Conservation (phyloP, 2,797 vertebrate species). For the Tamandua tetradactyla region DNA sequence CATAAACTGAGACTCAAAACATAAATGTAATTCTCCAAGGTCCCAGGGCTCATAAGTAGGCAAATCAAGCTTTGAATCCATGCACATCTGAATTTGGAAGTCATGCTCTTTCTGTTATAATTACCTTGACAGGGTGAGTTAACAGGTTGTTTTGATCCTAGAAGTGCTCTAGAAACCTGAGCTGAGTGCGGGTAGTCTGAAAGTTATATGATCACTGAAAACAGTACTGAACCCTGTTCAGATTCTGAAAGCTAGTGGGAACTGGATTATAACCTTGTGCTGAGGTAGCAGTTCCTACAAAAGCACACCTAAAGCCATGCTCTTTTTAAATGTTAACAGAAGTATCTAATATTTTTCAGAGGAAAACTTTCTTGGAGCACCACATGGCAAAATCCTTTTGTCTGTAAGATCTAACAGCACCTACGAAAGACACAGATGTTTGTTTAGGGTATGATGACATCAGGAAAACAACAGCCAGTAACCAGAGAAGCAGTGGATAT, state of each 20-base stretch:
- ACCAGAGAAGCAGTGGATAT: neutral
- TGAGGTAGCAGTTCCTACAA: neutral
- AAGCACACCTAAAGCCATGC: rapidly evolving
- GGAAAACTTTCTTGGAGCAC: neutral
- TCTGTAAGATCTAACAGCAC: neutral
- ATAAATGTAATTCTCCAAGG: neutral
- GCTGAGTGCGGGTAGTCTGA: neutral
- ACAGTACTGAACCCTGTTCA: neutral
- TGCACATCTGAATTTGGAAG: neutral
- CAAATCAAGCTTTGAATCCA: neutral
- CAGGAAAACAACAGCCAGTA: neutral
- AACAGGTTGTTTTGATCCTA: neutral
- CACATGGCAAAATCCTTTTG: neutral
- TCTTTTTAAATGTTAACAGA: neutral
- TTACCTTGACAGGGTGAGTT: neutral
- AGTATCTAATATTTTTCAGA: neutral
- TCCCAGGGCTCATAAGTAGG: neutral
- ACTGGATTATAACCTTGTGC: neutral
- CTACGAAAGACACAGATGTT: neutral
- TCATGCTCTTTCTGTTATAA: no score
- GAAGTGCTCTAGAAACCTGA: neutral
- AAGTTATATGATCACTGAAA: neutral
- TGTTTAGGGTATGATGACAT: rapidly evolving
- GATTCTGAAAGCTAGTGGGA: neutral
- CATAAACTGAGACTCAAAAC: constrained; percentile 2